Evolutionary conservation across 1,140 invertebrate genomes (phyloP).

Genomic region (Mactra quadrangularis): DNA sequence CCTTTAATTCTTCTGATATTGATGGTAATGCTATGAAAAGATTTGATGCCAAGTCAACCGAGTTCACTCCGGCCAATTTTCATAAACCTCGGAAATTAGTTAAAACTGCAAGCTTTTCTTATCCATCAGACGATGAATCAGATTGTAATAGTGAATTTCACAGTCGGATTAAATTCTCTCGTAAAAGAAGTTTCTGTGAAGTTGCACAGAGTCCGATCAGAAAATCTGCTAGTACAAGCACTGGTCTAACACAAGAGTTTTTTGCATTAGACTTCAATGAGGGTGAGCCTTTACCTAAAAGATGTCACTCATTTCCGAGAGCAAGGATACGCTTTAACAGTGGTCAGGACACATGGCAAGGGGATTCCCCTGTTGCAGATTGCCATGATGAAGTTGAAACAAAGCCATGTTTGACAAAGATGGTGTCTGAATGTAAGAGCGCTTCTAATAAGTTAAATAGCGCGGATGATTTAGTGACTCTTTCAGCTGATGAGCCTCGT

Average conservation of each 20-base stretch:
- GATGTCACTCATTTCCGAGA: constrained; percentile 59
- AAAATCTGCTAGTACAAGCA: constrained; percentile 26
- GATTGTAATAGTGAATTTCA: constrained; percentile 31
- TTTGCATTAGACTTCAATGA: constrained; percentile 61
- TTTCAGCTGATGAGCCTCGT: constrained; percentile 38
- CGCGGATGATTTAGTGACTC: constrained; percentile 10
- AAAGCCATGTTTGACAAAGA: not conserved
- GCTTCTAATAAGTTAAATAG: no score
- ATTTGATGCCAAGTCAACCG: constrained; percentile 2
- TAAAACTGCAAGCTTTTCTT: constrained; percentile 52
- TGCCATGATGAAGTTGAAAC: not conserved
- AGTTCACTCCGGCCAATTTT: not conserved
- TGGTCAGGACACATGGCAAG: constrained; percentile 25
- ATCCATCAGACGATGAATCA: constrained; percentile 69
- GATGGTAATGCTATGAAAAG: constrained; percentile 57
- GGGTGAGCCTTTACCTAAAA: constrained; percentile 72
- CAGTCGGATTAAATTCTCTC: constrained; percentile 18
- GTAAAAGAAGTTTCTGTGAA: constrained; percentile 68
- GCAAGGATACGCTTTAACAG: constrained; percentile 46
- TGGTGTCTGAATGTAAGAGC: not conserved
- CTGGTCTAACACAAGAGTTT: constrained; percentile 74
- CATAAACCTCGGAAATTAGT: constrained; percentile 29
- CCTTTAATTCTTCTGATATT: constrained; percentile 71
- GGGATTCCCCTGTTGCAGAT: not conserved
- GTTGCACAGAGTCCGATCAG: constrained; percentile 64